phyloP scores from a whole-genome alignment of 1,140 invertebrate species.

The Papilio machaon region DNA sequence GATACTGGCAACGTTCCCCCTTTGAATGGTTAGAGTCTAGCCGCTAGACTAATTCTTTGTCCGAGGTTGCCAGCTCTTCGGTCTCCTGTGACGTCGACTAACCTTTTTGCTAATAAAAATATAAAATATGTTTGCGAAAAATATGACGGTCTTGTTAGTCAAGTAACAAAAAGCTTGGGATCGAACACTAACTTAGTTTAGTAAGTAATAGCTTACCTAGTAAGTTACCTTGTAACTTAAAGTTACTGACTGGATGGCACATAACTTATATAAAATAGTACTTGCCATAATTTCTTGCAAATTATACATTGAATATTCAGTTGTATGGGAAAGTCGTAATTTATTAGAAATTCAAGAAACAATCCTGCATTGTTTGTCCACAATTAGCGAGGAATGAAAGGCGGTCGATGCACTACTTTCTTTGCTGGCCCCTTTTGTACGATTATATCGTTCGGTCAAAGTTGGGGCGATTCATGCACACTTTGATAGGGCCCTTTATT shows the following conservation, averaged over 20 bases:
- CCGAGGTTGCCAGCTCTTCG: too few species aligned
- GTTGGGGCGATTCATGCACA: not conserved
- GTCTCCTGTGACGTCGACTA: too few species aligned
- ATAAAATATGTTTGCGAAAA: too few species aligned
- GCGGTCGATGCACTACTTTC: slow-evolving; percentile 37
- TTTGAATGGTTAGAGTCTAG: too few species aligned
- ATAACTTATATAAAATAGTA: not conserved
- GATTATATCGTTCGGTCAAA: not conserved
- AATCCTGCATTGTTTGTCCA: slow-evolving; percentile 35
- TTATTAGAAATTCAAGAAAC: slow-evolving; percentile 33
- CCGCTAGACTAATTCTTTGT: too few species aligned
- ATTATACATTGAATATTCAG: slow-evolving; percentile 23
- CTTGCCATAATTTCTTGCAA: not conserved
- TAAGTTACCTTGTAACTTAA: not conserved
- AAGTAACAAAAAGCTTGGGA: too few species aligned
- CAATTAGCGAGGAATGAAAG: slow-evolving; percentile 33
- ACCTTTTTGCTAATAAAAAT: too few species aligned
- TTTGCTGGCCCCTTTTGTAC: slow-evolving; percentile 4
- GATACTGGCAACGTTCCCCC: too few species aligned
- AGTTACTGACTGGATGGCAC: not conserved
- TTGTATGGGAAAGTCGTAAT: slow-evolving; percentile 35
- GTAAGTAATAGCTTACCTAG: not conserved
- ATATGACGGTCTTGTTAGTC: too few species aligned
- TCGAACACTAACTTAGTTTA: not conserved
- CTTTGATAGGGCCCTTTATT: too few species aligned